These are phyloP conservation scores for Candoia aspera DNA, from an alignment of 2,113 vertebrate species.

Conservation along the genomic window DNA sequence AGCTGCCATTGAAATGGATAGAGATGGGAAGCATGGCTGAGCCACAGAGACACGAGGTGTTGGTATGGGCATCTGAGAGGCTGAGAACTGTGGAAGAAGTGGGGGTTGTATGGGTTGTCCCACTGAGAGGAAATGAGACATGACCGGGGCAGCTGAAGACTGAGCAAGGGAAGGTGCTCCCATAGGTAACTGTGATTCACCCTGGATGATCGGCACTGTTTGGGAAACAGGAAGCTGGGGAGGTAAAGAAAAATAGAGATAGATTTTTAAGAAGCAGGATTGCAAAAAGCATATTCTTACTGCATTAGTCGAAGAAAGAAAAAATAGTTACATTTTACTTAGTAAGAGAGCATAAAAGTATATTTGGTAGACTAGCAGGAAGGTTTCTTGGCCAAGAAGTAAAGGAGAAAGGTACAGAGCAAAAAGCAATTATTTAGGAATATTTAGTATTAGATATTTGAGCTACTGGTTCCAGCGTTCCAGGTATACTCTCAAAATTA, in stretches of 20 bases:
- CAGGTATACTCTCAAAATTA: constrained; percentile 37
- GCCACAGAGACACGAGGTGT: constrained; percentile 70
- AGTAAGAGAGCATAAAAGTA: constrained; percentile 47
- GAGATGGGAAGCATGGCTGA: constrained; percentile 75
- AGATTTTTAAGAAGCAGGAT: constrained; percentile 70
- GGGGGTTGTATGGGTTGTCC: constrained; percentile 73
- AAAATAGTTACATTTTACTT: constrained; percentile 58
- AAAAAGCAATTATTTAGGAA: constrained; percentile 48
- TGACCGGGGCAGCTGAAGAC: constrained; percentile 73
- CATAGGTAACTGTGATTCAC: constrained; percentile 79
- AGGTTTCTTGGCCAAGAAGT: constrained; percentile 42
- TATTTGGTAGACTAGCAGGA: constrained; percentile 60
- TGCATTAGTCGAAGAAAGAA: constrained; percentile 70
- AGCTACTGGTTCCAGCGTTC: constrained; percentile 1
- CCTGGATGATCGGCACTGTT: constrained; percentile 77
- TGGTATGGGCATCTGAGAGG: constrained; percentile 73
- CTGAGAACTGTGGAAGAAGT: constrained; percentile 72
- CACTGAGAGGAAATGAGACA: constrained; percentile 77
- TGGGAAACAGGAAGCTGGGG: constrained; percentile 83
- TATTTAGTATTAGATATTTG: not conserved
- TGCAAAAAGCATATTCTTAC: constrained; percentile 73
- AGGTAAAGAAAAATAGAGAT: constrained; percentile 81
- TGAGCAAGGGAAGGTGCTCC: constrained; percentile 70
- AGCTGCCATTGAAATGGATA: constrained; percentile 75
- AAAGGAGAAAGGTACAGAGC: constrained; percentile 1